A percentile compares a stretch with the other conserved stretches of the same genome.
Evolutionary conservation across 2,888 invertebrate genomes (phyloP).

Genomic region (Tinea semifulvella): DNA sequence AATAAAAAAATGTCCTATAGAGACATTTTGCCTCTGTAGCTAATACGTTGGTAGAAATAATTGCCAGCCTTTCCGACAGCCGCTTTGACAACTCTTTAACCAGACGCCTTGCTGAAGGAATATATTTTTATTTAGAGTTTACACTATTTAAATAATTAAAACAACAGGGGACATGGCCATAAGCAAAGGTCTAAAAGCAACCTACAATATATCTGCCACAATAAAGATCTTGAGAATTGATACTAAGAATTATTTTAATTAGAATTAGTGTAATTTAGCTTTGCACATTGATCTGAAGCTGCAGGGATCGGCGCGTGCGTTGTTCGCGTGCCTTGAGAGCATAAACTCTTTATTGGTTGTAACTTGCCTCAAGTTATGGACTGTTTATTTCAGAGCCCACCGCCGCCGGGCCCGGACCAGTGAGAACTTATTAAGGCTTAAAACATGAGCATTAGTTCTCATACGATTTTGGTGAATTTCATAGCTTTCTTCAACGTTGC

Average conservation of each 20-base stretch:
- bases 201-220: too few species aligned
- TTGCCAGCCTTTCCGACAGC: too few species aligned
- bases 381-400: slow-evolving; percentile 14
- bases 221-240: too few species aligned
- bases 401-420: slow-evolving; percentile 20
- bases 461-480: slow-evolving; percentile 10
- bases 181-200: too few species aligned
- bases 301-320: slow-evolving; percentile 22
- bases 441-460: slow-evolving; percentile 13
- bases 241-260: slow-evolving; percentile 6
- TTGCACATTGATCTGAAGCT: slow-evolving; percentile 4
- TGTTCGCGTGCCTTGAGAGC: slow-evolving; percentile 26
- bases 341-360: slow-evolving; percentile 20
- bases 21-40: too few species aligned
- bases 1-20: too few species aligned
- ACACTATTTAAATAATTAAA: too few species aligned
- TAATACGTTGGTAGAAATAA: too few species aligned
- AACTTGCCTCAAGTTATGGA: slow-evolving; percentile 14
- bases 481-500: slow-evolving; percentile 11
- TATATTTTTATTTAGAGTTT: too few species aligned
- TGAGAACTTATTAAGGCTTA: slow-evolving; percentile 13
- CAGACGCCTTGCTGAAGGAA: too few species aligned
- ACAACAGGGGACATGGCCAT: too few species aligned
- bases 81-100: too few species aligned
- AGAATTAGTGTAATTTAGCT: slow-evolving; percentile 8